Conservation (phyloP, 2,797 vertebrate genomes). For the Diglossa cyanea region DNA sequence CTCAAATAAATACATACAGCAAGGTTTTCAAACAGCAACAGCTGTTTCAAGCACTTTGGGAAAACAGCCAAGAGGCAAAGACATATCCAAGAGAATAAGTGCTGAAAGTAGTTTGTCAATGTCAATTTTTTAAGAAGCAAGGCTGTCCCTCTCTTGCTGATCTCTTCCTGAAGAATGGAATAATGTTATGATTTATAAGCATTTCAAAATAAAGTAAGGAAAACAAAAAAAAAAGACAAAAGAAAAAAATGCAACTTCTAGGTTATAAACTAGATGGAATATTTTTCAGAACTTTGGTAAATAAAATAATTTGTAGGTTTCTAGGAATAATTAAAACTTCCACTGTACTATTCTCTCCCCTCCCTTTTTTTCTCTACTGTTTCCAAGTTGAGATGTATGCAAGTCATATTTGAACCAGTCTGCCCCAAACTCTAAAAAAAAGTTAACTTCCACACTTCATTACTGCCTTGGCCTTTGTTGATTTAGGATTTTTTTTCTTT, state of each 20-base stretch:
- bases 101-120: background rate
- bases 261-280: background rate
- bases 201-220: background rate
- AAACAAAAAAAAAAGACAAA: accelerated
- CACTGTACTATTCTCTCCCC: accelerated
- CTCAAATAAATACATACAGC: background rate
- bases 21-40: background rate
- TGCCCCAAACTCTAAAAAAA: background rate
- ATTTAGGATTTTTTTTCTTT: background rate
- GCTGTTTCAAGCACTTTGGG: background rate
- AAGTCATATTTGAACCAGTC: background rate
- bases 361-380: accelerated
- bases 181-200: background rate
- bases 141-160: background rate
- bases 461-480: background rate
- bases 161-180: background rate
- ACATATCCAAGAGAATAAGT: background rate
- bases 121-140: background rate
- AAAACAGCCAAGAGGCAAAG: background rate
- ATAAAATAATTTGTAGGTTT: background rate
- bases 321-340: background rate
- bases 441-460: background rate
- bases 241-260: background rate
- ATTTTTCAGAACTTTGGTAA: background rate
- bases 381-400: background rate